Evolutionary conservation across 2,888 invertebrate genomes (phyloP).

Genomic region (Atherix ibis): DNA sequence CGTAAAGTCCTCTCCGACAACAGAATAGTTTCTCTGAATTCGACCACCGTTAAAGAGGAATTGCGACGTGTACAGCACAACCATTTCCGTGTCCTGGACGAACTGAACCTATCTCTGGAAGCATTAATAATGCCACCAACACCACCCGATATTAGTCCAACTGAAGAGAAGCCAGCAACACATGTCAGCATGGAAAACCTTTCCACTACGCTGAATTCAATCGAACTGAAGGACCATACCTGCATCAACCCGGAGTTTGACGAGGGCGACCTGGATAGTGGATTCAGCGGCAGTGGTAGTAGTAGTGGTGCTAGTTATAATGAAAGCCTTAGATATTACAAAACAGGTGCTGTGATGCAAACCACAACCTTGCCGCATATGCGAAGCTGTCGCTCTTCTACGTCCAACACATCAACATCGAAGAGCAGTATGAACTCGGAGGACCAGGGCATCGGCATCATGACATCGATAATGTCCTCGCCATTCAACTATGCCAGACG

Average conservation of each 20-base stretch:
- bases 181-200: constrained; percentile 30
- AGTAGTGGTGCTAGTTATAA: constrained; percentile 72
- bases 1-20: constrained; percentile 34
- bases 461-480: constrained; percentile 16
- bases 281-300: constrained; percentile 48
- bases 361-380: constrained; percentile 25
- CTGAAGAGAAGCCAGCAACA: constrained; percentile 38
- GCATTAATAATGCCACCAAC: constrained; percentile 77
- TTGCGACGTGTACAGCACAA: constrained; percentile 68
- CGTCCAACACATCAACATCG: constrained; percentile 30
- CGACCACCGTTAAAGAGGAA: constrained; percentile 65
- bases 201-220: constrained; percentile 28
- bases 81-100: constrained; percentile 69
- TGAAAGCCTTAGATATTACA: constrained; percentile 45
- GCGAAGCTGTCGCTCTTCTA: constrained; percentile 30
- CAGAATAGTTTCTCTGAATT: constrained; percentile 47
- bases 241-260: constrained; percentile 32
- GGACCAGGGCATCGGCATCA: constrained; percentile 26
- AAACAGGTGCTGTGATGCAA: constrained; percentile 23
- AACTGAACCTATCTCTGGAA: constrained; percentile 74
- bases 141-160: constrained; percentile 30
- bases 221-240: constrained; percentile 32
- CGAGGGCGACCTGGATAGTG: constrained; percentile 55
- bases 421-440: constrained; percentile 32
- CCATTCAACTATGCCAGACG: constrained; percentile 26